These are phyloP conservation scores for Podarcis muralis DNA, from an alignment of 2,113 vertebrate species.

Conservation along the genomic window DNA sequence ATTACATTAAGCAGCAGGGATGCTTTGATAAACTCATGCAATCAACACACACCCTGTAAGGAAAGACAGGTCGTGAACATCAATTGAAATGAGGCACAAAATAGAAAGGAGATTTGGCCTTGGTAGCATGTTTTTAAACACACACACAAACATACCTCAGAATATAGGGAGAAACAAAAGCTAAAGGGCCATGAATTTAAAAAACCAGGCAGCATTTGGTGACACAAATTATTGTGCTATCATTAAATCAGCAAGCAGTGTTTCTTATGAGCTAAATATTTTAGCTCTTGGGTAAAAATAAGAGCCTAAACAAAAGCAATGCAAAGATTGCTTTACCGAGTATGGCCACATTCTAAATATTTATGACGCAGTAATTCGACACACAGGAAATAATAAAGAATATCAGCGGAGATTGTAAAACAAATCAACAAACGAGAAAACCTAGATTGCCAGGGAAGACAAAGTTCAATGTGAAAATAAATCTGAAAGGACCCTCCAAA, in stretches of 20 bases:
- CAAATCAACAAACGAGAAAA: background rate
- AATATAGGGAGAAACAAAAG: conserved; percentile 14
- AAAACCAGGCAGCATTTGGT: background rate
- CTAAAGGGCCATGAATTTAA: conserved; percentile 30
- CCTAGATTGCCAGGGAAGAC: background rate
- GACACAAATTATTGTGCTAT: background rate
- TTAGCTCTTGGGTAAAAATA: conserved; percentile 2
- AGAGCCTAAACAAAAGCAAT: background rate
- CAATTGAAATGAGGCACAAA: conserved; percentile 28
- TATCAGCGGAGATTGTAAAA: background rate
- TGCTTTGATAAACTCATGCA: conserved; percentile 11
- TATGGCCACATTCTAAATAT: background rate
- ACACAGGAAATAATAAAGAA: conserved; percentile 16
- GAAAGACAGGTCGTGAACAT: background rate
- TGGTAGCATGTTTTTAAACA: background rate
- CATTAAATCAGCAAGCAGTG: conserved; percentile 24
- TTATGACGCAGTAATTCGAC: background rate
- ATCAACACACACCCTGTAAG: conserved; percentile 1
- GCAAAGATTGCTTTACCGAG: background rate
- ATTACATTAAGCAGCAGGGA: conserved; percentile 1
- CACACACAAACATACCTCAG: background rate
- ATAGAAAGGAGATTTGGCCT: background rate
- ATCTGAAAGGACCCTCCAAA: background rate
- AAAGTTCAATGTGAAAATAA: background rate
- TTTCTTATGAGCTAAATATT: conserved; percentile 29